Evolutionary conservation across 2,888 invertebrate genomes (phyloP).

Genomic region (Lycocerus yunnanus): DNA sequence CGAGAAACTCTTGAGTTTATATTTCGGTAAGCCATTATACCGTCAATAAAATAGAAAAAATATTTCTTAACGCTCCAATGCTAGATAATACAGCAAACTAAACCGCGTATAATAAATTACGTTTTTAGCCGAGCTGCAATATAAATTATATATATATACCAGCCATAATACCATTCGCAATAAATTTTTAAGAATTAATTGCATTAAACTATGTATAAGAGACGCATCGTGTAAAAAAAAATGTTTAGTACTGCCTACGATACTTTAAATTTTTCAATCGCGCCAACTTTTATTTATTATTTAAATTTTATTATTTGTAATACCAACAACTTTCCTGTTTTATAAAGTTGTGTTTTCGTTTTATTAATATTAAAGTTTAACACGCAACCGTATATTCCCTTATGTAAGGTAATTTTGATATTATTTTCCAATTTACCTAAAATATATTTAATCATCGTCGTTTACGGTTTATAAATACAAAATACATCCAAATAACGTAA

Average conservation of each 20-base stretch:
- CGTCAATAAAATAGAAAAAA: not conserved
- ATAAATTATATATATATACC: conserved; percentile 1
- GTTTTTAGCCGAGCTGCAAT: not conserved
- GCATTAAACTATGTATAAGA: not conserved
- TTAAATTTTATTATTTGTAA: not conserved
- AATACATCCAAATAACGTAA: not conserved
- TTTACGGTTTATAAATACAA: not conserved
- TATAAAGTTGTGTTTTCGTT: not conserved
- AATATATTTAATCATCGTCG: not conserved
- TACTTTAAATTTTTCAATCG: not conserved
- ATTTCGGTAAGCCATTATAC: not conserved
- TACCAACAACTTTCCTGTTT: not conserved
- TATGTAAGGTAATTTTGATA: not conserved
- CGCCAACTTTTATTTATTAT: not conserved
- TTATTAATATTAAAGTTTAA: not conserved
- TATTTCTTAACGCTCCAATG: not conserved
- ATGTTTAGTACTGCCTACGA: not conserved
- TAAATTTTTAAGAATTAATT: conserved; percentile 3
- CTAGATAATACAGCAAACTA: not conserved
- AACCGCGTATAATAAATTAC: not conserved
- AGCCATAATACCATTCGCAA: not conserved
- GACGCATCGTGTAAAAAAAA: not conserved
- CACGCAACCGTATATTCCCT: not conserved
- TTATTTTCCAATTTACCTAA: not conserved
- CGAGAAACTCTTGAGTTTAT: not conserved